A percentile compares a stretch with the other conserved stretches of the same genome.
Conservation (phyloP, 2,113 vertebrate genomes). For the Martes martes region DNA sequence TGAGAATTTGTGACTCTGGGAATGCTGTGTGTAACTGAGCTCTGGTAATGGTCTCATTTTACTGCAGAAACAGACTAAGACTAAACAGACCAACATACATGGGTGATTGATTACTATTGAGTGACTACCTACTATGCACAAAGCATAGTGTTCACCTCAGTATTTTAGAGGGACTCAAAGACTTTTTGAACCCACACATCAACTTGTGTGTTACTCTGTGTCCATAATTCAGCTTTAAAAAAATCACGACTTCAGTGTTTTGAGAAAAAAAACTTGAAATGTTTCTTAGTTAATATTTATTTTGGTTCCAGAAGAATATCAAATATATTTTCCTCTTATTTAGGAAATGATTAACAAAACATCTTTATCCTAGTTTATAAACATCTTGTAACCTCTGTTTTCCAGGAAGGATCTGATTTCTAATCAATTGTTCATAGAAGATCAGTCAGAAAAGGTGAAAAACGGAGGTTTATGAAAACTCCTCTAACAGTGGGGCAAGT, state of each 20-base stretch:
- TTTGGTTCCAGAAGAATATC: not conserved
- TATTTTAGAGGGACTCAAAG: not conserved
- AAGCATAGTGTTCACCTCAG: not conserved
- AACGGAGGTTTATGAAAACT: not conserved
- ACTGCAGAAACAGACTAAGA: not conserved
- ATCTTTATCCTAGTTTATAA: not conserved
- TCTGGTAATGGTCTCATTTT: not conserved
- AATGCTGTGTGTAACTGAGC: not conserved
- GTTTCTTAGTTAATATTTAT: constrained; percentile 4
- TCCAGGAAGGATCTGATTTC: not conserved
- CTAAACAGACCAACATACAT: not conserved
- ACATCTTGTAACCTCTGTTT: constrained; percentile 2
- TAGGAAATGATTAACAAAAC: not conserved
- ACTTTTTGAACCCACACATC: not conserved
- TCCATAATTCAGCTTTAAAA: not conserved
- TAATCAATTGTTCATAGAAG: not conserved
- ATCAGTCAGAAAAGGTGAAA: not conserved
- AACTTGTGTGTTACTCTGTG: not conserved
- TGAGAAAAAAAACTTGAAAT: not conserved
- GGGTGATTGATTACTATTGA: not conserved
- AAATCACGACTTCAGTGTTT: not conserved
- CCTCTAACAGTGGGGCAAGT: not conserved
- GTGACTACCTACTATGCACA: not conserved
- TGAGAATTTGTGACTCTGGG: not conserved
- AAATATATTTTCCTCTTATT: not conserved